Base-by-base conservation (phyloP, 92 coral and sea anemone species). In the Porites divaricata region DNA sequence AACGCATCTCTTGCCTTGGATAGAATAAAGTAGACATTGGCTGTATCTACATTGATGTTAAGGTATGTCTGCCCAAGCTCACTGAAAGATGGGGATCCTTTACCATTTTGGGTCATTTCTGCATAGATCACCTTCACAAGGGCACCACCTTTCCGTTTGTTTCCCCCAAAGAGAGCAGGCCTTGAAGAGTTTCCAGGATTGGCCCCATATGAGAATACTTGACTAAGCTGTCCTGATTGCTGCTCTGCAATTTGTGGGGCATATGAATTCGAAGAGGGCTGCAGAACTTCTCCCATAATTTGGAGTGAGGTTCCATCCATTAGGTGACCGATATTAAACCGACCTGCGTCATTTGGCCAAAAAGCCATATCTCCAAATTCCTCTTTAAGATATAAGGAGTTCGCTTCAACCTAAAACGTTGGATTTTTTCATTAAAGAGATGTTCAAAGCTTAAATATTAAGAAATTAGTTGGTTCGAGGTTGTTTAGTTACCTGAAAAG, bases 61-160 rank as follows among this genome's bases (percentile, higher is more conserved):
- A 88, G 16, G 59, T 84, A 88, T n/a, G 88, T 91, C 74, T 91
- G 94, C 61, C 89, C 87, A 12, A 83, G 79, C 83, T 88, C 92
- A 16, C 54, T 72, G 72, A 91, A 91, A 41, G 85, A 28, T 21
- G 88, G 87, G 61, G 76, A 52, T 80, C 87, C 88, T 61, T 83
- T 87, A 59, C 74, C 91, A 51, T 84, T 88, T 82, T 77, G 87
- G 68, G 50, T 87, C 76, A 90, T 86, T 70, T 90, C 86, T 62
- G 94, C 94, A 63, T 81, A 89, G 13, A 90, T 76, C 35, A 90
- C 65, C 64, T 90, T 90, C 20, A 58, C 88, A 23, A 82, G 63
- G 45, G 70, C 86, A 83, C 81, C 83, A 63, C 70, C 67, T 62
- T 90, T 81, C 53, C 79, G 35, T 77, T 73, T 86, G 26, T 68